Base-by-base conservation (phyloP, 2,797 vertebrate species). In the Varecia variegata region DNA sequence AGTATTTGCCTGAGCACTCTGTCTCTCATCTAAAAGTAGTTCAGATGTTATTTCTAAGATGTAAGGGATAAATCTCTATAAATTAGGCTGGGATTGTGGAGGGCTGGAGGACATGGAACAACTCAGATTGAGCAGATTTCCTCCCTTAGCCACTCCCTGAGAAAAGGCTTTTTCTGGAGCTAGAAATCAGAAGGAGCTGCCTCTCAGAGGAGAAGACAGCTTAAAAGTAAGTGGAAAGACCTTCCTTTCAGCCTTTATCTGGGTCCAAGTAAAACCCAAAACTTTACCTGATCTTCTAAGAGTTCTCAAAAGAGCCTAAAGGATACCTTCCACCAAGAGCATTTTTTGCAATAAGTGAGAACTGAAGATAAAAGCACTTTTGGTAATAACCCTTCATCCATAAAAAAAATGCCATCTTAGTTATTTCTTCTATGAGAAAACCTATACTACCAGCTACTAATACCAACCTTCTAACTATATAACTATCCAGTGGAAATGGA, bases 221-320 rank as follows among this genome's bases (percentile, higher is more conserved):
- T 88, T 94, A 38, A 88, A 93, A 87, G 65, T n/a, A 62, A 79
- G 32, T n/a, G 27, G 38, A 81, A 47, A 17, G 14, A 32, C 93
- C 79, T 94, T 94, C 50, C 45, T 91, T 76, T 95, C 3, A 80
- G n/a, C 10, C 20, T 96, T 91, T 87, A 80, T 35, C n/a, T 30
- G 38, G 86, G 77, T 91, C 18, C 32, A 65, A n/a, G 45, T 27
- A 89, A 94, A 95, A 50, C 3, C 47, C 5, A 93, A 58, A 92
- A 92, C 9, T 52, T 96, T 73, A 93, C 18, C 40, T 85, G 27
- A 81, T 77, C 14, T 27, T 9, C 62, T 47, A 60, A 82, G n/a
- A 88, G 17, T 88, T 91, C 74, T 90, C 82, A 89, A 82, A 23
- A 88, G 30, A 96, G 76, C 32, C 38, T 71, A 81, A 96, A 83